Conservation (phyloP, 2,797 vertebrate genomes). For the Thaleichthys pacificus region DNA sequence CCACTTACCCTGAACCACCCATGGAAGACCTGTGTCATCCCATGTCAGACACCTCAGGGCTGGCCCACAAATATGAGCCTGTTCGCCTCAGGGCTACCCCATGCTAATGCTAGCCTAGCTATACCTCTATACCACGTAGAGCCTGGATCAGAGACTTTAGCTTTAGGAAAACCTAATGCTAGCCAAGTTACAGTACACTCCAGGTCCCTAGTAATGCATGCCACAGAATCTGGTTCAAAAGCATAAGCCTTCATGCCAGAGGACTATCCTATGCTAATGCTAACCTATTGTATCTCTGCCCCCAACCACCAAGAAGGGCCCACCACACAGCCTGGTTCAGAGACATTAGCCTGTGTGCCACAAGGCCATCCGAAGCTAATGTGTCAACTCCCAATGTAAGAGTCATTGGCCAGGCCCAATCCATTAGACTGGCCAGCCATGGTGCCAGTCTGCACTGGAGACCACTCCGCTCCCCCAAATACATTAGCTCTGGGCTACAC, state of each 20-base stretch:
- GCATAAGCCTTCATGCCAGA: background rate
- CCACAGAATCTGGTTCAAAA: no score
- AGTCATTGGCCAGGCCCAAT: no score
- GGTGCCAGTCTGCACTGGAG: no score
- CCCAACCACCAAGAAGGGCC: no score
- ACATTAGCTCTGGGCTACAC: background rate
- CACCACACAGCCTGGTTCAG: background rate
- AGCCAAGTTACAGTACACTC: constrained; percentile 2
- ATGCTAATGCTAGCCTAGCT: background rate
- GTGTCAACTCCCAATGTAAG: no score
- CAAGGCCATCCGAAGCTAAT: background rate
- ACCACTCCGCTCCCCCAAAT: background rate
- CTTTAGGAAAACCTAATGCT: background rate
- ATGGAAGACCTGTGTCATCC: constrained; percentile 31
- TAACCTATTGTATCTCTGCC: background rate
- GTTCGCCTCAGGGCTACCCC: background rate
- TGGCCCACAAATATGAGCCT: constrained; percentile 36
- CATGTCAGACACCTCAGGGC: constrained; percentile 26
- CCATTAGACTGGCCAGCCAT: no score
- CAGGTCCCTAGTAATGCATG: background rate
- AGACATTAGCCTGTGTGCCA: background rate
- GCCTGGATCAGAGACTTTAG: no score
- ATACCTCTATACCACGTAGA: background rate
- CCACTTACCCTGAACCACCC: constrained; percentile 70
- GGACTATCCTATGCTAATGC: constrained; percentile 17